Conservation (phyloP, 2,888 invertebrate species). For the Meiosimyza decipiens region DNA sequence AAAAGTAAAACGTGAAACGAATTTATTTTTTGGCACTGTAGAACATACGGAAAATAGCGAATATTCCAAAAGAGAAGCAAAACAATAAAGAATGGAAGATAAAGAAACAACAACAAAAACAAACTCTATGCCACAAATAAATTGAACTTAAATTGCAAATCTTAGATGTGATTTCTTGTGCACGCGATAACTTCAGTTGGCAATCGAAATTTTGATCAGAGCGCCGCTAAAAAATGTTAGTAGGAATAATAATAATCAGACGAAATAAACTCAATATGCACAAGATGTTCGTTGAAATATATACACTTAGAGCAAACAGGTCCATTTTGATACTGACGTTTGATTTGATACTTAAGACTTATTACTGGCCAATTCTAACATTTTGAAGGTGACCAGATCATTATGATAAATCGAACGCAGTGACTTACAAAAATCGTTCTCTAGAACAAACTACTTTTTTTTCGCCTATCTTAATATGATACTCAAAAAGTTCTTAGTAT, state of each 20-base stretch:
- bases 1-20: slow-evolving; percentile 37
- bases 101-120: background rate
- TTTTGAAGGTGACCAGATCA: too few species aligned
- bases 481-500: too few species aligned
- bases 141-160: slow-evolving; percentile 19
- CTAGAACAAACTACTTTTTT: too few species aligned
- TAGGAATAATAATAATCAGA: too few species aligned
- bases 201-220: background rate
- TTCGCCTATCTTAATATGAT: too few species aligned
- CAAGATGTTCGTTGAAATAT: too few species aligned
- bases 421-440: too few species aligned
- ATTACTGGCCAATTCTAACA: too few species aligned
- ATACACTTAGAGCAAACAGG: too few species aligned
- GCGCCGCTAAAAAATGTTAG: background rate
- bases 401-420: too few species aligned
- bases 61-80: slow-evolving; percentile 40
- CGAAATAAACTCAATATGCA: too few species aligned
- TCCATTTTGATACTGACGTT: background rate
- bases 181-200: slow-evolving; percentile 9
- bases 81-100: slow-evolving; percentile 11
- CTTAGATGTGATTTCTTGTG: slow-evolving; percentile 1
- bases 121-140: slow-evolving; percentile 5
- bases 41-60: slow-evolving; percentile 22
- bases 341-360: too few species aligned
- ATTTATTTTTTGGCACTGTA: slow-evolving; percentile 23